Base-by-base conservation (phyloP, 2,888 invertebrate genomes). In the Selenia dentaria region DNA sequence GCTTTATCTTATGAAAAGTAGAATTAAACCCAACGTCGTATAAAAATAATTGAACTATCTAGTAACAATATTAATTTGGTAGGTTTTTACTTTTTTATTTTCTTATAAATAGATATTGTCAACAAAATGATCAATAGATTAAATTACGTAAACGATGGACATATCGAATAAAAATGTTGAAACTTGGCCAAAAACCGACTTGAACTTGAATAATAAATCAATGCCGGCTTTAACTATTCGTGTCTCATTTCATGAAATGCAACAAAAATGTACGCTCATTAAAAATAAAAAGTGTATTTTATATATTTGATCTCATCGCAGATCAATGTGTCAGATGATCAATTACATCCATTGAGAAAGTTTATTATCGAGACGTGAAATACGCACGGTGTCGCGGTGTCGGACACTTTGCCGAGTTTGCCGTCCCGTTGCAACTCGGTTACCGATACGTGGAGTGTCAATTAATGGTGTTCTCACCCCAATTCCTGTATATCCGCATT, bases 301-400 rank as follows among this genome's bases (percentile, higher is more conserved):
- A 33, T 52, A 59, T 63, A 64, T 61, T n/a, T 60, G 62, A 57
- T 49, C 45, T 57, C 49, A 49, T 51, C 45, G 38, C 31, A 39
- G 44, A 65, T 69, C 65, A 46, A 68, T 71, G 66, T 63, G 66
- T 71, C 62, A 59, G 55, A 59, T 55, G 62, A 67, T 72, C 61
- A 68, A 67, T 66, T 64, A 64, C 44, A 44, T 63, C 61, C 53
- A 62, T 65, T 63, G 62, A 55, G 65, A 65, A 63, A 63, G 58
- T 60, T 58, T 51, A 8, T 22, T 22, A 39, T 43, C 48, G 47
- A 54, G 52, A 53, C 54, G 54, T 50, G 59, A 41, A 36, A 40
- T 43, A 49, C 38, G 38, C 47, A 40, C 26, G 36, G 28, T 27
- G 28, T 59, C 68, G 65, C 62, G 6, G 2, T 8, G 57, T 70